Evolutionary conservation across 2,113 vertebrate genomes (phyloP).

Genomic region (Solea senegalensis): DNA sequence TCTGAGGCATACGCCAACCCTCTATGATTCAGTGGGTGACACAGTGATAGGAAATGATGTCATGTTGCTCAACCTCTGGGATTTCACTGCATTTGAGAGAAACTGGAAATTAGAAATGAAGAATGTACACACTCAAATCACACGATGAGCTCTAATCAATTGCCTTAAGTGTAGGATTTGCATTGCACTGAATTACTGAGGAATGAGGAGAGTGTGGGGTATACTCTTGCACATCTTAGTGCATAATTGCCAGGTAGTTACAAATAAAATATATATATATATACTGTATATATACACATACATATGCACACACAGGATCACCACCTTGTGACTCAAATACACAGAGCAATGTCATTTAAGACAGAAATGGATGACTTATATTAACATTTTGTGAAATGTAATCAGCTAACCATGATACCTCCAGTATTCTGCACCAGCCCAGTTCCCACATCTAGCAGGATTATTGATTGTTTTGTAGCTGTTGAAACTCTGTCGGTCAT

Average conservation of each 20-base stretch:
- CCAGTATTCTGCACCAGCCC: neutral
- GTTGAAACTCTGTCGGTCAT: slow-evolving; percentile 36
- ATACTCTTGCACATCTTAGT: slow-evolving; percentile 10
- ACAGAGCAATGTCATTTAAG: neutral
- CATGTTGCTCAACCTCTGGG: neutral
- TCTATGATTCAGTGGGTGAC: slow-evolving; percentile 8
- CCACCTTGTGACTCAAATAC: neutral
- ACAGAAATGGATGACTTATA: neutral
- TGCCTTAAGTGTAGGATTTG: slow-evolving; percentile 40
- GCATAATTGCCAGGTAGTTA: slow-evolving; percentile 10
- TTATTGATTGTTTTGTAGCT: slow-evolving; percentile 41
- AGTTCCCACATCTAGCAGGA: neutral
- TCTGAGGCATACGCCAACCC: slow-evolving; percentile 14
- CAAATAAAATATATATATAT: no score
- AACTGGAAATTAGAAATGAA: slow-evolving; percentile 30
- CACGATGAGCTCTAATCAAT: no score
- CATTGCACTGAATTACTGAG: slow-evolving; percentile 8
- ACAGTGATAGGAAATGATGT: slow-evolving; percentile 9
- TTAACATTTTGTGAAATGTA: slow-evolving; percentile 22
- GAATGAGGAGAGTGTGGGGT: neutral
- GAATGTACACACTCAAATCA: no score
- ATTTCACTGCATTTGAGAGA: neutral
- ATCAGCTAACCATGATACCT: slow-evolving; percentile 15
- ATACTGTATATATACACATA: neutral
- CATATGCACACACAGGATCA: slow-evolving; percentile 19